Conservation (phyloP, 2,797 vertebrate species). For the Morelia viridis region DNA sequence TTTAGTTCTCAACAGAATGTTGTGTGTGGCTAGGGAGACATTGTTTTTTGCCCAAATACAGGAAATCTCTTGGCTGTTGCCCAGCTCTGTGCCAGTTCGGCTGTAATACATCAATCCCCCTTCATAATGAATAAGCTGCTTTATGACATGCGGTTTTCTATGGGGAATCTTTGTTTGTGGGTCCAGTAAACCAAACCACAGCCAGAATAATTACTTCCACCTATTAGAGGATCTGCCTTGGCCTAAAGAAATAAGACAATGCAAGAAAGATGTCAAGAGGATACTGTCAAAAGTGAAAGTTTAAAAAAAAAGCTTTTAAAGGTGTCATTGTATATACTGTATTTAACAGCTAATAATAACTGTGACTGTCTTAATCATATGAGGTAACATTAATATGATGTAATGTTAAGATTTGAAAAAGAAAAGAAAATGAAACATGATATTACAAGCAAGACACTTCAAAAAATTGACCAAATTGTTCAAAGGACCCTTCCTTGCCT, state of each 20-base stretch:
- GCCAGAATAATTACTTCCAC: background rate
- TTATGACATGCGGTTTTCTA: background rate
- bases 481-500: background rate
- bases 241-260: background rate
- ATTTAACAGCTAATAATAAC: background rate
- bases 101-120: background rate
- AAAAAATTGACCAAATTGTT: background rate
- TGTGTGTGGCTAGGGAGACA: background rate
- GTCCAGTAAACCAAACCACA: background rate
- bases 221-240: background rate
- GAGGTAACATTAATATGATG: background rate
- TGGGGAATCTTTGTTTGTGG: background rate
- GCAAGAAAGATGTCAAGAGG: background rate
- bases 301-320: background rate
- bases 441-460: background rate
- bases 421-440: background rate
- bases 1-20: background rate
- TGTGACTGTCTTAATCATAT: background rate
- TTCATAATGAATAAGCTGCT: background rate
- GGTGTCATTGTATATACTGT: background rate
- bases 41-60: background rate
- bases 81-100: slow-evolving; percentile 19
- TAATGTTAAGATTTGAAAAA: background rate
- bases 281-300: background rate
- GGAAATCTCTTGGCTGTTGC: slow-evolving; percentile 49